These are phyloP conservation scores for Xenotilapia longispinis DNA, from an alignment of 2,113 vertebrate genomes.

Conservation along the genomic window DNA sequence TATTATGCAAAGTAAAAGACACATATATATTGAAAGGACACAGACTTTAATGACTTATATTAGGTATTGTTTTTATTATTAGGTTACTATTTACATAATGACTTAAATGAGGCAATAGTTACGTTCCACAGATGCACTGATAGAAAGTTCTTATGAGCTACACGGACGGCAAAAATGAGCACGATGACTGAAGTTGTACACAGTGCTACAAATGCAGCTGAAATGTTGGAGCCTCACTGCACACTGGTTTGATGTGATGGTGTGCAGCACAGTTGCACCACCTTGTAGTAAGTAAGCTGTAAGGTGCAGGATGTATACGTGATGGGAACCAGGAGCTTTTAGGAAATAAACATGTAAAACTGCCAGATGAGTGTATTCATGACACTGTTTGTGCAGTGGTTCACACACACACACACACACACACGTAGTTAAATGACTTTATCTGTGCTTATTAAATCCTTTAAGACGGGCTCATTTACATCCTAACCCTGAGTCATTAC, in stretches of 20 bases:
- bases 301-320: background rate
- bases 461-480: background rate
- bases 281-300: background rate
- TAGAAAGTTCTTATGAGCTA: background rate
- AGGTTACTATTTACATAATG: background rate
- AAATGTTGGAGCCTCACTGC: background rate
- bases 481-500: background rate
- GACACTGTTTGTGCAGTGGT: background rate
- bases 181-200: background rate
- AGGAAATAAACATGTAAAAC: background rate
- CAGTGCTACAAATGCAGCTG: background rate
- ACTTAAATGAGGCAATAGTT: background rate
- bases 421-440: background rate
- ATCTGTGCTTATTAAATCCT: background rate
- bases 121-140: background rate
- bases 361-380: background rate
- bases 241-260: background rate
- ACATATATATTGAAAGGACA: background rate
- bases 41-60: background rate
- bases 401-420: background rate
- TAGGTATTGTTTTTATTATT: background rate
- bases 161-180: background rate
- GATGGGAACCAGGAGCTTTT: background rate
- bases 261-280: background rate
- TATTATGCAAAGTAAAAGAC: background rate